Evolutionary conservation across 2,888 invertebrate genomes (phyloP), one percentile per base, ranked within the genome.

Genomic region (Fabriciana adippe): DNA sequence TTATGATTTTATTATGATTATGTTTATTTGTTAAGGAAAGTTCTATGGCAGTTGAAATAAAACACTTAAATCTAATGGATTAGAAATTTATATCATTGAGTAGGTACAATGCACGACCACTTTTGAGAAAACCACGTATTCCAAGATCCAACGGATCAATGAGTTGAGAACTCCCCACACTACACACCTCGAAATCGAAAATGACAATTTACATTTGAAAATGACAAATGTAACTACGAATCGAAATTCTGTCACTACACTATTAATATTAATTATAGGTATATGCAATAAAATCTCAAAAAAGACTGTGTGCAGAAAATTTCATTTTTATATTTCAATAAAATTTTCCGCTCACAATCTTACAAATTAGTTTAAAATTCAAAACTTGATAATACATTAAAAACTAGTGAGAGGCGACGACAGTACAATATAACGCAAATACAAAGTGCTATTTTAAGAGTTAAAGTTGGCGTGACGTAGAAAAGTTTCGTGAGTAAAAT

Each of bases 41-140:
- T 8, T 35, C 14, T 48, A 14, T 50, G 16, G 16, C n/a, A 45
- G 13, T 53, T 59, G 53, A 81, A 91, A 90, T 90, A 82, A 92
- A 90, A 90, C 86, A 76, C 79, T 74, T 75, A 79, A 80, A 83
- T 90, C 87, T 92, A 92, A 89, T 90, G 92, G 91, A 91, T 92
- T 88, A 92, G 91, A 92, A 92, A 89, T 92, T 89, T 92, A 89
- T 91, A 89, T 92, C 91, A 86, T 89, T 90, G 92, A 92, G 86
- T 61, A 61, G 61, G 61, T 91, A 90, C 90, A 91, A 87, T 90
- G 87, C 85, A 90, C 86, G 87, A 84, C 83, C 82, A 89, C 83
- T 80, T 85, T 81, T 80, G 81, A 87, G 82, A 88, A 82, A 82
- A 79, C 80, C 83, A 81, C 81, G 83, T 82, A 81, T 78, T 75